Evolutionary conservation across 2,888 invertebrate genomes (phyloP), one percentile per base, ranked within the genome.

Genomic region (Drosophila longiperda): DNA sequence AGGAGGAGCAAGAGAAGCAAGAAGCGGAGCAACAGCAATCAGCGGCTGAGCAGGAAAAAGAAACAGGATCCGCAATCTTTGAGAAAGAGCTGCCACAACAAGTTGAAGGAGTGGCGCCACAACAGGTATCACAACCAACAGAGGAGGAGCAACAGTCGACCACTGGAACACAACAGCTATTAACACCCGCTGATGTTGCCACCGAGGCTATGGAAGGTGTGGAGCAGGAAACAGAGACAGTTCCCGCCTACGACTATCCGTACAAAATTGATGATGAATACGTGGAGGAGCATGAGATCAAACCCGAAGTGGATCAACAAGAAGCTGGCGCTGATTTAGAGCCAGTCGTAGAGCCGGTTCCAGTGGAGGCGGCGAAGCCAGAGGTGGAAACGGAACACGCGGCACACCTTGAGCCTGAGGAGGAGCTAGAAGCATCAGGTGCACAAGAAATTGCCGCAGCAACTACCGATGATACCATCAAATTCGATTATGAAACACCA

Each of bases 181-280:
- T 87, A 38, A 89, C 91, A 9, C 81, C 88, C 4, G 83, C 82
- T 6, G 85, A 78, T 78, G 73, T 76, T 36, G 69, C 73, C 17
- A 85, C 78, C n/a, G 83, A 87, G 42, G 78, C 77, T 40, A 73
- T 63, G 6, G 72, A 62, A 11, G 67, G 38, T 32, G 55, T 52
- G 11, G 89, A 87, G 11, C 73, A 68, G 8, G 78, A 75, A 36
- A 79, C 82, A 0, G 82, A 82, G 49, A 53, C 71, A 8, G 73
- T 65, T 23, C 84, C 86, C 49, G 78, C 81, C 36, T 91, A 92
- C 63, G 92, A 92, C 54, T 92, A 92, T 88, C 92, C 92, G 5
- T 92, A 92, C 73, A 91, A 92, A 75, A 89, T 92, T 36, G 92
- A 92, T 9, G 92, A 91, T 58, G 92, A 92, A 58, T 90, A 91